Evolutionary conservation across 2,888 invertebrate genomes (phyloP), one percentile per base, ranked within the genome.

Genomic region (Camponotus fellah): DNA sequence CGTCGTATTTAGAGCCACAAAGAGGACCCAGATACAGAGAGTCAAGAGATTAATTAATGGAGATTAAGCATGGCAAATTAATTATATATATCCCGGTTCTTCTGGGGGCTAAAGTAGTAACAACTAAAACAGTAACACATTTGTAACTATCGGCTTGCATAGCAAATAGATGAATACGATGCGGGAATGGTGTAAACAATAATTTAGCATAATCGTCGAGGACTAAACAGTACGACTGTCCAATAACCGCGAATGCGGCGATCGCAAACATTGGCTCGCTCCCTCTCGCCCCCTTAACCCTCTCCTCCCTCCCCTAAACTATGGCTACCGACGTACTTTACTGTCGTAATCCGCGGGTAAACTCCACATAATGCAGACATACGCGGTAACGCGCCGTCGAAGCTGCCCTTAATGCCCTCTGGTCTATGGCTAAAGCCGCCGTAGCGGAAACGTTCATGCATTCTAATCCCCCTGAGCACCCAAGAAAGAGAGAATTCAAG

Each of bases 311-410:
- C 58, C 49, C 21, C 69, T 49, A n/a, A 60, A 76, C 60, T 62
- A 81, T 74, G 17, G 79, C 85, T 82, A 65, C 86, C 88, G 86
- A 84, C 91, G 93, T 93, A 93, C 92, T 92, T 93, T 92, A 93
- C 91, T 89, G 88, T 89, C 92, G 92, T 93, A 93, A 93, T 93
- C 92, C 93, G 85, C 88, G 86, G 82, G 92, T 92, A 93, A 93
- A 93, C 93, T 91, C 87, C 87, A 90, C 91, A 93, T 93, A 93
- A 93, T 93, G 92, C 92, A 93, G 92, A 93, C 92, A 92, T 93
- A 93, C 91, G 92, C 88, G 90, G 89, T 89, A 92, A 92, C 91
- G 88, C 89, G 82, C 84, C 88, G 83, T 85, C 86, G 85, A 85
- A 90, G 81, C 84, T 87, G 75, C 68, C 82, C 88, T 89, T 89